Percentiles rank a stretch among this genome's conserved stretches.
phyloP scores from a whole-genome alignment of 2,888 invertebrate genomes.

The Itoplectis maculator region DNA sequence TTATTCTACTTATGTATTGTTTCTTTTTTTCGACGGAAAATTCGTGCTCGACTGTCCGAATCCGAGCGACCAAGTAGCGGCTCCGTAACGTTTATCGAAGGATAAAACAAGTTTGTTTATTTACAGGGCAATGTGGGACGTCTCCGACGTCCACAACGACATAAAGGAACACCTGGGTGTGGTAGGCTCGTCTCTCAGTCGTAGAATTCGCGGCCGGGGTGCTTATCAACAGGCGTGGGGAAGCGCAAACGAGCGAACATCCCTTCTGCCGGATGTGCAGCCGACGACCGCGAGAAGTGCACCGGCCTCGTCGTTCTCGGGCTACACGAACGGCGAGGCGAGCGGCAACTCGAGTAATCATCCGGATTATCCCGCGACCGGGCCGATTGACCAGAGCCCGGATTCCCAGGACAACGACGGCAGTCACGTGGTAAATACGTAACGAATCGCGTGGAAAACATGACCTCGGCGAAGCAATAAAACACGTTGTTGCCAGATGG shows the following conservation, averaged over 20 bases:
- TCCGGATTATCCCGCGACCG: slow-evolving; percentile 69
- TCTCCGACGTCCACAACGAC: slow-evolving; percentile 97
- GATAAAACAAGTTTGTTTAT: slow-evolving; percentile 64
- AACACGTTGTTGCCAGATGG: slow-evolving; percentile 29
- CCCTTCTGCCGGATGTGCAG: slow-evolving; percentile 77
- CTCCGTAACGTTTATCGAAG: no score
- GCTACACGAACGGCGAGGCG: slow-evolving; percentile 73
- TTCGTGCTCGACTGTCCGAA: no score
- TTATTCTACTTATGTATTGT: slow-evolving; percentile 17
- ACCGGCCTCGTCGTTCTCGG: slow-evolving; percentile 75
- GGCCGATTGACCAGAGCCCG: slow-evolving; percentile 70
- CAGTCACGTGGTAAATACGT: slow-evolving; percentile 66
- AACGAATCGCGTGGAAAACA: slow-evolving; percentile 71
- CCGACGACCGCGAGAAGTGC: slow-evolving; percentile 72
- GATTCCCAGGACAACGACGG: slow-evolving; percentile 73
- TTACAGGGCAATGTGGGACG: slow-evolving; percentile 94
- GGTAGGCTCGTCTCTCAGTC: slow-evolving; percentile 93
- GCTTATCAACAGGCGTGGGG: slow-evolving; percentile 91
- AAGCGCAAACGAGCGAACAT: slow-evolving; percentile 81
- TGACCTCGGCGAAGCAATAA: slow-evolving; percentile 31
- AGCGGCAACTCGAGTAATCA: slow-evolving; percentile 71
- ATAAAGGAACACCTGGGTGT: slow-evolving; percentile 97
- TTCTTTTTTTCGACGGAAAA: not conserved
- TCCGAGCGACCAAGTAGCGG: no score
- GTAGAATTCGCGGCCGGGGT: slow-evolving; percentile 91